phyloP scores from a whole-genome alignment of 2,113 vertebrate species.

The Notarius quadriscutis region DNA sequence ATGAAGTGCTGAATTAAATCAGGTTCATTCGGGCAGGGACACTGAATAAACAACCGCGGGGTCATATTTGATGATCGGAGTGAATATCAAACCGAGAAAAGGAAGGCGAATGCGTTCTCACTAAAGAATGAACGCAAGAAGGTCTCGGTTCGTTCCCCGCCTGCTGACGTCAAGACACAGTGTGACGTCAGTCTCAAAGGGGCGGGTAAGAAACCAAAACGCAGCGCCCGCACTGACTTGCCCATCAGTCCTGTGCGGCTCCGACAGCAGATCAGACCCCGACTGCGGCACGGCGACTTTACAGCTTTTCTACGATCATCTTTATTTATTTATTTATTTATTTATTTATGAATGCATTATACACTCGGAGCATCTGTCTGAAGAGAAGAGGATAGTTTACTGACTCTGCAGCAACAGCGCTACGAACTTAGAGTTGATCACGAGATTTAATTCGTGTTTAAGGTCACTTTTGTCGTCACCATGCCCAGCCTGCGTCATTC shows the following conservation, averaged over 20 bases:
- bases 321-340: not conserved
- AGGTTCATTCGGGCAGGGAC: not conserved
- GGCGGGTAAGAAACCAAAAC: slow-evolving; percentile 51
- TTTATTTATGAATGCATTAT: not conserved
- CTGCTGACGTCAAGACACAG: slow-evolving; percentile 53
- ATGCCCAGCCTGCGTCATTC: slow-evolving; percentile 85
- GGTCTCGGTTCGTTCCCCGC: slow-evolving; percentile 42
- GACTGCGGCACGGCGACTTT: not conserved
- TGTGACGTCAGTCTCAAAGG: slow-evolving; percentile 55
- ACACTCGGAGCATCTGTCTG: not conserved
- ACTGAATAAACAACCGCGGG: not conserved
- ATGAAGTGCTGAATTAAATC: not conserved
- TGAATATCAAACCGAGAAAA: not conserved
- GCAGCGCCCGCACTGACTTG: slow-evolving; percentile 25
- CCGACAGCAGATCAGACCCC: not conserved
- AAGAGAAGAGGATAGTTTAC: not conserved
- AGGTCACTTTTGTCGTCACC: slow-evolving; percentile 16
- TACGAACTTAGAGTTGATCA: not conserved
- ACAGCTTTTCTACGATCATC: not conserved
- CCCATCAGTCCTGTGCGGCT: slow-evolving; percentile 14
- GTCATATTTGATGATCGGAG: not conserved
- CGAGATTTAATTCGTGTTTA: not conserved
- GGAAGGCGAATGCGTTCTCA: not conserved
- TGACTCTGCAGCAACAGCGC: not conserved
- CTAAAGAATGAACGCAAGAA: slow-evolving; percentile 38